A percentile compares a stretch with the other conserved stretches of the same genome.
Evolutionary conservation across 1,140 invertebrate species (phyloP).

Genomic region (Lithobius niger): DNA sequence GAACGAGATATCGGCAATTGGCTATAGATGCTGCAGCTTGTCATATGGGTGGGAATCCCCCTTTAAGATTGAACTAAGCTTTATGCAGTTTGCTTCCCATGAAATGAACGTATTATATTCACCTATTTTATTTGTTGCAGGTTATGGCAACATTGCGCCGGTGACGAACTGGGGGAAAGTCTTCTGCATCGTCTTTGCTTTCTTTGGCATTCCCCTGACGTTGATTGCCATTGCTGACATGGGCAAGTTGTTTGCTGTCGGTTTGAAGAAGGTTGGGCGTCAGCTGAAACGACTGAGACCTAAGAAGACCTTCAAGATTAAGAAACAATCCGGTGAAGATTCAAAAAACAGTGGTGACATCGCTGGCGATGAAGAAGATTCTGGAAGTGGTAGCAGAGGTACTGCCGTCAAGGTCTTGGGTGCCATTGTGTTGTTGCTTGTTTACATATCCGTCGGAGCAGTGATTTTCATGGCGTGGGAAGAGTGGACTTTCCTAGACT

Average conservation of each 20-base stretch:
- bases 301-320: neutral
- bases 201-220: slow-evolving; percentile 84
- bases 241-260: slow-evolving; percentile 67
- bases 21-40: too few relatives aligned
- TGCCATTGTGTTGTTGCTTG: slow-evolving; percentile 5
- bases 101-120: too few relatives aligned
- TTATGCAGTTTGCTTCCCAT: too few relatives aligned
- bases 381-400: neutral
- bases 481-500: slow-evolving; percentile 81
- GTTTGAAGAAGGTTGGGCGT: slow-evolving; percentile 5
- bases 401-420: neutral
- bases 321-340: neutral
- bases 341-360: neutral
- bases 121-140: too few relatives aligned
- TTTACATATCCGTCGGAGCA: slow-evolving; percentile 22
- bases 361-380: neutral
- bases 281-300: neutral
- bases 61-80: too few relatives aligned
- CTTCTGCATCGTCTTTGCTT: slow-evolving; percentile 84
- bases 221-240: slow-evolving; percentile 85
- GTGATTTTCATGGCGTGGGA: slow-evolving; percentile 29
- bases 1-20: too few relatives aligned
- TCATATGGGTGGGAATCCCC: too few relatives aligned
- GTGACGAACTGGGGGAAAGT: slow-evolving; percentile 66
- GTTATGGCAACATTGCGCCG: slow-evolving; percentile 91